These are phyloP conservation scores for Aelia acuminata DNA, from an alignment of 2,888 invertebrate genomes.

Conservation along the genomic window DNA sequence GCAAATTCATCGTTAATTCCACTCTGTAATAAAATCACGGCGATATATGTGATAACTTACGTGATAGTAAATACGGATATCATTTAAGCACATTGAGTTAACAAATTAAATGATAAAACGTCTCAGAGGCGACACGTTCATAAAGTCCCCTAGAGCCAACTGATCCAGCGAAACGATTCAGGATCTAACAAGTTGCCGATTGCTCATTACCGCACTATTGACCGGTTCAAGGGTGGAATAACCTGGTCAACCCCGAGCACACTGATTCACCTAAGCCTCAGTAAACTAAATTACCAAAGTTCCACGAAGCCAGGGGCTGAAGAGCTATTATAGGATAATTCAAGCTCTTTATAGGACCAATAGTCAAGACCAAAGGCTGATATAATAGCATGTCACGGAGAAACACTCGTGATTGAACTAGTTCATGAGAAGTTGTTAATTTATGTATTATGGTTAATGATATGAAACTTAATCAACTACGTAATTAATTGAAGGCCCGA, in stretches of 20 bases:
- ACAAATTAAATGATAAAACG: background rate
- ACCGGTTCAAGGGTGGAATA: slow-evolving; percentile 2
- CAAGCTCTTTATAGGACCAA: background rate
- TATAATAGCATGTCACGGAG: background rate
- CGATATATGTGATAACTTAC: too few relatives aligned
- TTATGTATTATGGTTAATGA: too few relatives aligned
- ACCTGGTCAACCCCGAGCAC: background rate
- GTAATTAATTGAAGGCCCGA: too few relatives aligned
- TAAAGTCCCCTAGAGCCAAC: background rate
- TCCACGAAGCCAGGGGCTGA: background rate
- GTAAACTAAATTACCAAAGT: slow-evolving; percentile 43
- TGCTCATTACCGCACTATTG: slow-evolving; percentile 29
- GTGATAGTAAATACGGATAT: too few relatives aligned
- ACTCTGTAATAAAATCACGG: too few relatives aligned
- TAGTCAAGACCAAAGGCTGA: background rate
- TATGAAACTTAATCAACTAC: too few relatives aligned
- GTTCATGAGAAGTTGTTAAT: background rate
- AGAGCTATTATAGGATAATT: background rate
- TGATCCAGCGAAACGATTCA: background rate
- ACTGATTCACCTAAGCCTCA: background rate
- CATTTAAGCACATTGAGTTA: background rate
- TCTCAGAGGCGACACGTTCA: background rate
- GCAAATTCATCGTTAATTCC: too few relatives aligned
- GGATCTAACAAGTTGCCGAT: slow-evolving; percentile 9
- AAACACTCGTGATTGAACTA: background rate